Evolutionary conservation across 2,888 invertebrate species (phyloP), one percentile per base, ranked within the genome.

Genomic region (Adela reaumurella): DNA sequence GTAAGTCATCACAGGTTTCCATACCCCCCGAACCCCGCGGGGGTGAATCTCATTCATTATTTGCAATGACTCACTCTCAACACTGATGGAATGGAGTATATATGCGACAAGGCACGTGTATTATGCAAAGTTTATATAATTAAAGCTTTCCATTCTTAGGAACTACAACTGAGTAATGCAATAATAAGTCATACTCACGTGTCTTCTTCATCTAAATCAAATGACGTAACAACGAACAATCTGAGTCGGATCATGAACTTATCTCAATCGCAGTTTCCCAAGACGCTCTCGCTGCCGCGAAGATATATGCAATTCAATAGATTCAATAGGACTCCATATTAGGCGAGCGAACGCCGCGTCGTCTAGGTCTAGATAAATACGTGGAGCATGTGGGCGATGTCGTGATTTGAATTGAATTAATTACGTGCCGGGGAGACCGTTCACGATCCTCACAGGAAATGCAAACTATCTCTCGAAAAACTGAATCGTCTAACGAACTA

Each of bases 321-420:
- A 35, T 35, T 35, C 35, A 35, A 35, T 35, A 35, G 35, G 35
- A 56, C 54, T 52, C 66, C 68, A 57, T 67, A 67, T 62, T 67
- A 59, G 68, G 67, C 50, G 46, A 48, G 35, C 35, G 11, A 59
- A 55, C 35, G 49, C 19, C 60, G 63, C 62, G 61, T 60, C 58
- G 61, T 59, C 57, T 57, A 60, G 64, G 61, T 59, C 57, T 57
- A 60, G 64, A 66, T 68, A 68, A 71, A 72, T 70, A 45, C 67
- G 65, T 62, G 67, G 62, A 62, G 59, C 62, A 65, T 65, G 70
- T 70, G 68, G 73, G 69, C 69, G 69, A 68, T 68, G 70, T 60
- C 60, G 60, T 74, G 74, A 72, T 74, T 74, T 70, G 69, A 74
- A 72, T 72, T 68, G 69, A 70, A 74, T 74, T 71, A 74, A 73